phyloP scores from a whole-genome alignment of 2,113 vertebrate genomes.

The Catharus fuscescens region DNA sequence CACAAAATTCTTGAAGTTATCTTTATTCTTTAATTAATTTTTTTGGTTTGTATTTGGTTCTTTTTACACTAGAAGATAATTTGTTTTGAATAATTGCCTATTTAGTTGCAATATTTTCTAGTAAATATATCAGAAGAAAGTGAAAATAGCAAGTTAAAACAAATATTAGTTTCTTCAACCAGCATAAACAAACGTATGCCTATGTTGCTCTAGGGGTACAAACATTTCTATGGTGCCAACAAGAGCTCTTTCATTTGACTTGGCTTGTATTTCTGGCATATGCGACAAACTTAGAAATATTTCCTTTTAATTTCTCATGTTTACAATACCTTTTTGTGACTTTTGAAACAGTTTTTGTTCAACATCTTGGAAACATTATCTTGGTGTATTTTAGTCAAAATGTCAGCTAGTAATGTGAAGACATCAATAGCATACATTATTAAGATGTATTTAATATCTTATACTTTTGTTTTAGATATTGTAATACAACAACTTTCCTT shows the following conservation, averaged over 20 bases:
- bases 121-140: neutral
- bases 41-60: neutral
- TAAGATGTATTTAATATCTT: neutral
- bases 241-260: neutral
- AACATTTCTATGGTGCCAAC: neutral
- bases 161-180: slow-evolving; percentile 4
- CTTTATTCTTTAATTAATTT: neutral
- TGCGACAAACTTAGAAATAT: neutral
- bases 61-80: neutral
- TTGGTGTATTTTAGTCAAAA: neutral
- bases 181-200: slow-evolving; percentile 15
- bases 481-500: neutral
- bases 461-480: neutral
- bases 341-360: neutral
- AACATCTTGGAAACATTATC: neutral
- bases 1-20: neutral
- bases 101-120: neutral
- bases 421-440: neutral
- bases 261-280: slow-evolving; percentile 27
- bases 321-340: neutral
- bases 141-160: neutral
- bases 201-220: neutral
- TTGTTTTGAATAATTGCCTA: slow-evolving; percentile 28
- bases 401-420: neutral
- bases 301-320: neutral